Evolutionary conservation across 2,113 vertebrate species (phyloP).

Genomic region (Emberiza fucata): DNA sequence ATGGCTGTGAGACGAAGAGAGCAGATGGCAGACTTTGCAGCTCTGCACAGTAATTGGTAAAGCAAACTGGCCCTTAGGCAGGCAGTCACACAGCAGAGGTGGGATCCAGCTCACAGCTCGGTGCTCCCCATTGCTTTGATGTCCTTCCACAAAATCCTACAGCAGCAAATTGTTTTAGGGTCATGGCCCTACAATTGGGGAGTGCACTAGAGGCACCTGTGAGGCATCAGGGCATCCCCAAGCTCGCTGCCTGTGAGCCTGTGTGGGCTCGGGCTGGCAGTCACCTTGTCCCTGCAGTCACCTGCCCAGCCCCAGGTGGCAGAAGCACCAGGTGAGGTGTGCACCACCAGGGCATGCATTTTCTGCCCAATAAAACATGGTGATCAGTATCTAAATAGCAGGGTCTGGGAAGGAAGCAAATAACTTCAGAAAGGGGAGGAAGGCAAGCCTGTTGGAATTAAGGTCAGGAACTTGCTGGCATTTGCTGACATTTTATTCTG

Average conservation of each 20-base stretch:
- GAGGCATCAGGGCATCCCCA: not conserved
- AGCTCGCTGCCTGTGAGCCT: accelerated
- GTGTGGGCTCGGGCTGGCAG: accelerated
- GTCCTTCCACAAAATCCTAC: not conserved
- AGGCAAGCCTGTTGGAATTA: not conserved
- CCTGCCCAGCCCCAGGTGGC: not conserved
- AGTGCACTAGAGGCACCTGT: accelerated
- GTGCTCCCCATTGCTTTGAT: not conserved
- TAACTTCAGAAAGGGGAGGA: not conserved
- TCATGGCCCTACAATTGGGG: accelerated
- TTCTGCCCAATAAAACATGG: not conserved
- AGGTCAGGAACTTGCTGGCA: slow-evolving; percentile 34
- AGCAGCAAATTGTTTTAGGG: not conserved
- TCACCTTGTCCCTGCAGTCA: not conserved
- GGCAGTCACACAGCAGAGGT: not conserved
- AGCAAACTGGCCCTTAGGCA: not conserved
- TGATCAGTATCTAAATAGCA: not conserved
- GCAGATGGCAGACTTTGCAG: slow-evolving; percentile 29
- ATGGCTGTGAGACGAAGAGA: not conserved
- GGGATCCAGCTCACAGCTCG: not conserved
- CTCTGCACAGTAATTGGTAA: not conserved
- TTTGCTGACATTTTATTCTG: slow-evolving; percentile 49
- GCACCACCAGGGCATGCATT: not conserved
- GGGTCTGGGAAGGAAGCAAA: not conserved
- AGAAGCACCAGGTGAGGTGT: not conserved